A percentile compares a stretch with the other conserved stretches of the same genome.
Evolutionary conservation across 1,140 invertebrate species (phyloP).

Genomic region (Ceratoteleas bidentatus): DNA sequence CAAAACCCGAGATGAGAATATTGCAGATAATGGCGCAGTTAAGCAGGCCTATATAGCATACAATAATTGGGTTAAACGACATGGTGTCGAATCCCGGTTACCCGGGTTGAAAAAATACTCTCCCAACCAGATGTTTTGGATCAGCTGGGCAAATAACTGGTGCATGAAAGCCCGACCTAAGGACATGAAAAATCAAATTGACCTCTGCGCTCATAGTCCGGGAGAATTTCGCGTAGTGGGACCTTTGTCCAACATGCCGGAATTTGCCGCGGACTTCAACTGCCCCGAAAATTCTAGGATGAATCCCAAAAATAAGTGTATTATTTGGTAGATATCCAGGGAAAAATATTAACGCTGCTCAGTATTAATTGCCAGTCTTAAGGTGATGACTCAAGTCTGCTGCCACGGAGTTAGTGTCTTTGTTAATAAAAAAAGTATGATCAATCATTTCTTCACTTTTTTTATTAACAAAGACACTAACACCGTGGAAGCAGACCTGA

Average conservation of each 20-base stretch:
- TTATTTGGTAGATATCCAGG: too few relatives aligned
- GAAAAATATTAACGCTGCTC: too few relatives aligned
- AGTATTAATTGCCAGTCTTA: too few relatives aligned
- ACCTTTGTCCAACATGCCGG: conserved; percentile 93
- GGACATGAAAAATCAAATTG: conserved; percentile 87
- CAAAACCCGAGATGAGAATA: conserved; percentile 95
- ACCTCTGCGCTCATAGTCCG: conserved; percentile 89
- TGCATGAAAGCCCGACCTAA: conserved; percentile 87
- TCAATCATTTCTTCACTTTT: too few relatives aligned
- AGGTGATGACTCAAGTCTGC: too few relatives aligned
- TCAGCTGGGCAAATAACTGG: conserved; percentile 86
- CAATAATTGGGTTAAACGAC: conserved; percentile 84
- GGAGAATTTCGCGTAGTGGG: conserved; percentile 92
- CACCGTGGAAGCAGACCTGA: too few relatives aligned
- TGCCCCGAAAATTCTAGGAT: conserved; percentile 91
- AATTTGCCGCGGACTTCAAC: conserved; percentile 93
- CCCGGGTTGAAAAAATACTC: conserved; percentile 83
- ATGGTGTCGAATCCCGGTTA: conserved; percentile 85
- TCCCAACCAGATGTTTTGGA: conserved; percentile 90
- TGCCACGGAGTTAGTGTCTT: too few relatives aligned
- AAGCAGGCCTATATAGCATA: conserved; percentile 94
- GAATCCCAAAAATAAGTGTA: conserved; percentile 94
- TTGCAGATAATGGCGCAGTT: conserved; percentile 94
- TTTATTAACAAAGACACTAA: too few relatives aligned
- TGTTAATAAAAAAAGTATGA: too few relatives aligned